These are phyloP conservation scores for Pantala flavescens DNA, from an alignment of 1,140 invertebrate genomes.

Conservation along the genomic window DNA sequence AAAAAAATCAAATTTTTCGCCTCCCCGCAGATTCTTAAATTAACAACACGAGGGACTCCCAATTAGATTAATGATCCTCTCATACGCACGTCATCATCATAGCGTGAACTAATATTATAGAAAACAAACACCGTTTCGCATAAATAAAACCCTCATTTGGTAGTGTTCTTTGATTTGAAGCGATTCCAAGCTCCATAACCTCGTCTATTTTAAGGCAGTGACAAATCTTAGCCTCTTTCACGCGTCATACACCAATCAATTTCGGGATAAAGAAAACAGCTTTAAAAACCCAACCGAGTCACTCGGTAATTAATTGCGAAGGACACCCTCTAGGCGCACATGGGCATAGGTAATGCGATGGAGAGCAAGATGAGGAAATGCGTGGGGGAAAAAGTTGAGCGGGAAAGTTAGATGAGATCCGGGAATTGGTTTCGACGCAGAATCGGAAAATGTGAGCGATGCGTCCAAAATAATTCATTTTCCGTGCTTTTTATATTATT, in stretches of 20 bases:
- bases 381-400: neutral
- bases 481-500: too few relatives aligned
- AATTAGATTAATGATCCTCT: too few relatives aligned
- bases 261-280: conserved; percentile 2
- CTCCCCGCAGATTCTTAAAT: too few relatives aligned
- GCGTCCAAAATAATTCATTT: too few relatives aligned
- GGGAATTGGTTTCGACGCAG: neutral
- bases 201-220: neutral
- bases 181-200: neutral
- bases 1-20: too few relatives aligned
- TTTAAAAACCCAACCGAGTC: neutral
- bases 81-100: too few relatives aligned
- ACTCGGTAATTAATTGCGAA: neutral
- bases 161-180: neutral
- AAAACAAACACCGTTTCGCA: too few relatives aligned
- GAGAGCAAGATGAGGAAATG: neutral
- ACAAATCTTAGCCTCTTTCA: conserved; percentile 2
- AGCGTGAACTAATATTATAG: too few relatives aligned
- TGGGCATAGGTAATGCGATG: neutral
- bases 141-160: too few relatives aligned
- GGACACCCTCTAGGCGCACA: neutral
- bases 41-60: too few relatives aligned
- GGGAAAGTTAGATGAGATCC: too few relatives aligned
- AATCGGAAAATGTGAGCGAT: too few relatives aligned
- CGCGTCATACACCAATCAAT: neutral